Evolutionary conservation across 2,113 vertebrate species (phyloP), one percentile per base, ranked within the genome.

Genomic region (Neolamprologus caudopunctatus): DNA sequence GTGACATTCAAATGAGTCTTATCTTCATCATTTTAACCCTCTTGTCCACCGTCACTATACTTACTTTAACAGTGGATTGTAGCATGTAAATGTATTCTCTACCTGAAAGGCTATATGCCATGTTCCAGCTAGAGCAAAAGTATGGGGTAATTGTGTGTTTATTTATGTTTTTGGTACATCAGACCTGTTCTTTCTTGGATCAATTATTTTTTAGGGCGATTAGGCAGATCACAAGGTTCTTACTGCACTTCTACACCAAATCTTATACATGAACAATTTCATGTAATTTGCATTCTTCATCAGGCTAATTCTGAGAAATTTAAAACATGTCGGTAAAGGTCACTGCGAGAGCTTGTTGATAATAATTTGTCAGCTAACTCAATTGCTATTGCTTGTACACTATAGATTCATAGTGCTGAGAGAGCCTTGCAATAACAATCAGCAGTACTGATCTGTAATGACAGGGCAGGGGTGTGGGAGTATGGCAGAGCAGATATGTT

Each of bases 391-490:
- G 66, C 88, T 85, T 87, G 63, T 86, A 42, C 47, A 50, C 85
- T 45, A 24, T 75, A 68, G 86, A 84, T 61, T 83, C 81, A 40
- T 9, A 21, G 87, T 87, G 68, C 80, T 78, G 80, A 75, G 81
- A 85, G 68, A 75, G 75, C 75, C 55, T 78, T 84, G 73, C 54
- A 73, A 92, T 91, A 92, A 86, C 85, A 85, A 94, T 94, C 91
- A 92, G 87, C 75, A 84, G 80, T 78, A 63, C 83, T 91, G 89
- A 92, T 95, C 85, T 89, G 89, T 93, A 93, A 92, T 90, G 85
- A 93, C 92, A 91, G 89, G 61, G 68, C 73, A 53, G 75, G 17
- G 73, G 79, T 89, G 33, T 31, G 57, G 31, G 85, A 85, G 21
- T 87, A 84, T 81, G 80, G 33, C 21, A 8, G 37, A 86, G 82